Evolutionary conservation across 2,113 vertebrate species (phyloP), one percentile per base, ranked within the genome.

Genomic region (Prinia subflava): DNA sequence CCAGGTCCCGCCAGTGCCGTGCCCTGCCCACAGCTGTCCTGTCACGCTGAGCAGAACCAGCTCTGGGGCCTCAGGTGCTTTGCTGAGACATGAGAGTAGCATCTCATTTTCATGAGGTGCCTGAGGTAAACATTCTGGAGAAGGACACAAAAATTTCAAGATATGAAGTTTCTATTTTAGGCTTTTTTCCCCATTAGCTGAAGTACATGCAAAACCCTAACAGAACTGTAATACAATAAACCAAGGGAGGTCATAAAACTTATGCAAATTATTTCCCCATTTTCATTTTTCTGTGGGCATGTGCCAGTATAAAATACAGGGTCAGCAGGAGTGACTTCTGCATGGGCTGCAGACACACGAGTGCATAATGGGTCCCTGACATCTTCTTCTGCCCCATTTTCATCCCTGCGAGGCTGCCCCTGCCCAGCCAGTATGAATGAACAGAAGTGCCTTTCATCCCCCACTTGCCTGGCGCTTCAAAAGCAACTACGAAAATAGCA

Each of bases 401-500:
- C 2, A 3, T 79, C 90, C 89, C 68, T 0, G 2, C 3, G 33
- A 93, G 92, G 96, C 96, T 24, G 49, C 87, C 87, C 95, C 96
- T 96, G 96, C 95, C 98, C 92, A 88, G 98, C 97, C 92, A 93
- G 95, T 97, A 97, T 98, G 98, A 98, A 98, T 97, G 98, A 98
- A 98, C 98, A 98, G 95, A 97, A 97, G 97, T 70, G 97, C 97
- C 98, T 98, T 97, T 98, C 97, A 97, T 96, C 86, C 96, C 80
- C 84, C 96, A 94, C 96, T 98, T 85, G 97, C 96, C 96, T 96
- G 86, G 64, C 37, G 90, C 98, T 95, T 98, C 98, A 98, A 98
- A 98, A 98, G 98, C 97, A 99, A 98, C 98, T 94, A 97, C 98
- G 33, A 97, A 98, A 98, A 98, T 98, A 99, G 98, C 97, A 98